Evolutionary conservation across 2,113 vertebrate species (phyloP).

Genomic region (Nothobranchius furzeri): DNA sequence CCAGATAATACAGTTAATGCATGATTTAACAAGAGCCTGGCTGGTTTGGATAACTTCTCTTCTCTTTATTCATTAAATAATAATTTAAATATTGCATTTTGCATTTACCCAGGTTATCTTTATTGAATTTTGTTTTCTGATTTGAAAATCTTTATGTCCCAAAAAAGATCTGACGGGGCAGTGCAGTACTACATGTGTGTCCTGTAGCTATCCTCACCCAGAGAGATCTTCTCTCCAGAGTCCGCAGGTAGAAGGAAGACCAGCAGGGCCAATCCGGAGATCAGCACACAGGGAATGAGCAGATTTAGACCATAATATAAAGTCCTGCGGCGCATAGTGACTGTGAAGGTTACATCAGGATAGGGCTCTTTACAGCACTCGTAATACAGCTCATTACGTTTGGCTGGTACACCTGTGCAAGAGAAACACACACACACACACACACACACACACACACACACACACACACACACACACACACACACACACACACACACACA

Average conservation of each 20-base stretch:
- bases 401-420: slow-evolving; percentile 82
- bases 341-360: slow-evolving; percentile 87
- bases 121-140: too few species aligned
- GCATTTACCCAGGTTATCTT: too few species aligned
- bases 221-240: slow-evolving; percentile 80
- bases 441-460: slow-evolving; percentile 6
- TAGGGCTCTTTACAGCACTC: slow-evolving; percentile 90
- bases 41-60: too few species aligned
- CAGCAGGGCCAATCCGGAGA: slow-evolving; percentile 86
- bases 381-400: slow-evolving; percentile 87
- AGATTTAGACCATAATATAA: slow-evolving; percentile 89
- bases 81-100: too few species aligned
- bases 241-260: slow-evolving; percentile 87
- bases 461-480: not conserved
- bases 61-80: too few species aligned
- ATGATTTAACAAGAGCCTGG: too few species aligned
- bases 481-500: slow-evolving; percentile 1
- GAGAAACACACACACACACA: not conserved
- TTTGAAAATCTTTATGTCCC: too few species aligned
- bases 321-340: slow-evolving; percentile 86
- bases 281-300: slow-evolving; percentile 87
- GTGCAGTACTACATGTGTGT: too few species aligned
- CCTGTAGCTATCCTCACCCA: slow-evolving; percentile 64
- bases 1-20: too few species aligned
- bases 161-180: too few species aligned